These are phyloP conservation scores for Brachypteracias leptosomus DNA, from an alignment of 2,113 vertebrate genomes.

Conservation along the genomic window DNA sequence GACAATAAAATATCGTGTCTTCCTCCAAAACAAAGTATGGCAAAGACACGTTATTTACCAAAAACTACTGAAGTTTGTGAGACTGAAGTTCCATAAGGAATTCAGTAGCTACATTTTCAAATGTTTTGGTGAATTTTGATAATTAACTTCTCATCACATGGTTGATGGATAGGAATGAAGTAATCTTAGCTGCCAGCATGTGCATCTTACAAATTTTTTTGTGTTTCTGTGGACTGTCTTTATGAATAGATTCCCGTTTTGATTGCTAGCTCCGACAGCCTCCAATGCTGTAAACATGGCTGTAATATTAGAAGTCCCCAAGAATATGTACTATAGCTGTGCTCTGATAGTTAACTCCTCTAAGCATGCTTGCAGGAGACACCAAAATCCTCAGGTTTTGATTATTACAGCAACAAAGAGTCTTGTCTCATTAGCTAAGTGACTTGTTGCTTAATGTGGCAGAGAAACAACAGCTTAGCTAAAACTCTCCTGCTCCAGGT, in stretches of 20 bases:
- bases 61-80: neutral
- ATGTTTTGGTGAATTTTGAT: neutral
- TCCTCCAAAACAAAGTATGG: neutral
- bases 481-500: neutral
- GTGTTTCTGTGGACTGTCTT: neutral
- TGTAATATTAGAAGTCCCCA: neutral
- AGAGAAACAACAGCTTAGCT: neutral
- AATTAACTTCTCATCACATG: neutral
- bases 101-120: neutral
- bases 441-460: neutral
- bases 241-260: neutral
- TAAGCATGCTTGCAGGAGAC: neutral
- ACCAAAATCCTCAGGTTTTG: neutral
- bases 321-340: neutral
- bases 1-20: neutral
- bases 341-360: neutral
- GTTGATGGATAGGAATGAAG: neutral
- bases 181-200: neutral
- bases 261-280: neutral
- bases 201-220: neutral
- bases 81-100: neutral
- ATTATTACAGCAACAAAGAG: neutral
- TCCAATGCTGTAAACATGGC: neutral
- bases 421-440: neutral
- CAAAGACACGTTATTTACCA: neutral